Evolutionary conservation across 1,140 invertebrate genomes (phyloP), one percentile per base, ranked within the genome.

Genomic region (Gerris buenoi): DNA sequence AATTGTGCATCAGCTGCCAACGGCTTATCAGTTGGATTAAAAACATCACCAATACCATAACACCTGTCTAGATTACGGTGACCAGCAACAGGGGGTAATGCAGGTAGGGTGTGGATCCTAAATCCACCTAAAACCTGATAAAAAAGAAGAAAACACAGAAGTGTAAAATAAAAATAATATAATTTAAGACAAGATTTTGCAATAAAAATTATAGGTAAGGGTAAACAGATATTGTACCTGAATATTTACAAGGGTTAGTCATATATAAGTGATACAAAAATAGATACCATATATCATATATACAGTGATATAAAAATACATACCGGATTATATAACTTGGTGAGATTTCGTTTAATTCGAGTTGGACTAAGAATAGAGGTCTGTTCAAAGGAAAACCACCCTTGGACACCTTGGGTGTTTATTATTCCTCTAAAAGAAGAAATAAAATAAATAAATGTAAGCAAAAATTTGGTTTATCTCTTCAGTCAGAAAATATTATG

Each of bases 341-440:
- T 58, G 60, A 67, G 0, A 70, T 74, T 68, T 5, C 65, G 27
- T 14, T 56, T 60, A 29, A 92, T 78, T 78, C 86, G 87, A 0
- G 93, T 94, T 0, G 89, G 87, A 77, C 93, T 86, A 74, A 91
- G 94, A 5, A 85, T 86, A 0, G 90, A 92, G 25, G 85, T 81
- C 79, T 97, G 95, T 10, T 80, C 83, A 27, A 97, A 83, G 1
- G 81, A 85, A 1, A 97, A 81, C 61, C 87, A 83, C 0, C 93
- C 93, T 74, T 83, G 85, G 1, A 96, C 86, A 2, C 92, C 92
- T 59, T 86, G 84, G 58, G 85, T 83, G 77, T 89, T 88, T 57
- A 97, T 85, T 2, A 87, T 76, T 1, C 86, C 85, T 73, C 88
- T 88, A 69, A n/a, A n/a, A 46, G 33, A 18, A 46, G 18, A 46